These are phyloP conservation scores for Cryptotis parvus DNA, from an alignment of 2,113 vertebrate species.

Conservation along the genomic window DNA sequence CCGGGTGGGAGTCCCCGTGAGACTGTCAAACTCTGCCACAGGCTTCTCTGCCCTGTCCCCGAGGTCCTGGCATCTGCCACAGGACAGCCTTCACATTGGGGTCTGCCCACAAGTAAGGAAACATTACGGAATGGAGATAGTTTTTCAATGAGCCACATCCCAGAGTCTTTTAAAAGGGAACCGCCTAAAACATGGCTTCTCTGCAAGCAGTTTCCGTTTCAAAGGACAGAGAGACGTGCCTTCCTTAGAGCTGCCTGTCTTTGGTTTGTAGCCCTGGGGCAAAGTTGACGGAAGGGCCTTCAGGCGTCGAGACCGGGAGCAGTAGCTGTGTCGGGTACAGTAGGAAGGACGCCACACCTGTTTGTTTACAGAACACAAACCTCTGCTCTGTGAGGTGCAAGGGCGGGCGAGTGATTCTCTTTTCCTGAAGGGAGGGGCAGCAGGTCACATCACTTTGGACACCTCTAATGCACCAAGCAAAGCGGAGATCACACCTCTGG, in stretches of 20 bases:
- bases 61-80: neutral
- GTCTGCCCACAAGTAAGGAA: neutral
- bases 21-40: neutral
- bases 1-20: neutral
- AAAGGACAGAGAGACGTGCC: conserved; percentile 11
- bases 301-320: no score
- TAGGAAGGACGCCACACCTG: no score
- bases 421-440: no score
- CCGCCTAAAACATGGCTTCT: neutral
- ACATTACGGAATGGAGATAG: neutral
- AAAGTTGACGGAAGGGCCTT: no score
- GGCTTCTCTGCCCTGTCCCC: neutral
- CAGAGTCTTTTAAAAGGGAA: neutral
- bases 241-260: neutral
- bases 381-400: no score
- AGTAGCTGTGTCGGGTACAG: no score
- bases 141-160: neutral
- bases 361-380: no score
- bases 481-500: neutral
- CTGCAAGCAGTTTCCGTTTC: neutral
- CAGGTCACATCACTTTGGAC: no score
- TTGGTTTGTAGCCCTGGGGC: neutral
- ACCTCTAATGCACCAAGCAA: neutral
- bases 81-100: neutral
- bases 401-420: no score